Percentiles rank a stretch among this genome's conserved stretches.
These are phyloP conservation scores for Bellardia pandia DNA, from an alignment of 2,888 invertebrate species.

Conservation along the genomic window DNA sequence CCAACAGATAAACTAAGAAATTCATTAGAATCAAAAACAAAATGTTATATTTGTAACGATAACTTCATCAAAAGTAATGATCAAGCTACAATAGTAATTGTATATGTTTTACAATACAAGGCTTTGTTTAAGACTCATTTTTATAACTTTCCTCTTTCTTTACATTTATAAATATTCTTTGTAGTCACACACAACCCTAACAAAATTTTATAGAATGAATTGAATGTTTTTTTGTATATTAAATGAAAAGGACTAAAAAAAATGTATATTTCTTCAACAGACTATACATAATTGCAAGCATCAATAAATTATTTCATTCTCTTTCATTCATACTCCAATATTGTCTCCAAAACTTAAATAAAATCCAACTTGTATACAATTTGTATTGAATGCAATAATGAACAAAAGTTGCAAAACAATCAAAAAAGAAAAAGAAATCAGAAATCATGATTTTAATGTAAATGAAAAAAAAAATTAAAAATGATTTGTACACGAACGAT, in stretches of 20 bases:
- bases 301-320: constrained; percentile 45
- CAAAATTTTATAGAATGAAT: constrained; percentile 36
- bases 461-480: constrained; percentile 52
- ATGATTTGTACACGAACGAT: constrained; percentile 67
- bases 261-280: constrained; percentile 29
- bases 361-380: constrained; percentile 48
- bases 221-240: constrained; percentile 34
- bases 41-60: too few relatives aligned
- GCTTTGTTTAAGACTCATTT: constrained; percentile 34
- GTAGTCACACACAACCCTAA: background rate
- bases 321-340: background rate
- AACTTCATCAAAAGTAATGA: too few relatives aligned
- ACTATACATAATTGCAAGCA: constrained; percentile 61
- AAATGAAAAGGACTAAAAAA: constrained; percentile 31
- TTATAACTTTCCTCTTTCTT: constrained; percentile 39
- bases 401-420: constrained; percentile 21
- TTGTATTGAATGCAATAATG: constrained; percentile 63
- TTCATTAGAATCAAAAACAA: too few relatives aligned
- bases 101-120: constrained; percentile 5
- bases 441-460: constrained; percentile 26
- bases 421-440: constrained; percentile 29
- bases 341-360: constrained; percentile 57
- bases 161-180: background rate
- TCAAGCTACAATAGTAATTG: background rate
- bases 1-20: too few relatives aligned